These are phyloP conservation scores for Tautogolabrus adspersus DNA, from an alignment of 2,113 vertebrate species.

Conservation along the genomic window DNA sequence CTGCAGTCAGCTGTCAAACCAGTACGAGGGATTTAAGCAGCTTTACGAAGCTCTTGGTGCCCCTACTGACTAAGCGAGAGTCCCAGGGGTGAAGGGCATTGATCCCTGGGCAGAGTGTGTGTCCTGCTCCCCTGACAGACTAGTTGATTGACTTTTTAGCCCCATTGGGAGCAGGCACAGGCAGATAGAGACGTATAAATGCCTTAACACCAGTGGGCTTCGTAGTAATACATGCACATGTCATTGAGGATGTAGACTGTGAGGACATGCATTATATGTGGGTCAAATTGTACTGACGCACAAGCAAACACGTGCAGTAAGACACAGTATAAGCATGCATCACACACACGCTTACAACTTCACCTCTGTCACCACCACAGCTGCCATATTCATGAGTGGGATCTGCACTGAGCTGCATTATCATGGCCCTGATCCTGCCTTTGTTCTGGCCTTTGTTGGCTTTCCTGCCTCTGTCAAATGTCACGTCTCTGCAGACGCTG, in stretches of 20 bases:
- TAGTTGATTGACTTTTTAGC: slow-evolving; percentile 78
- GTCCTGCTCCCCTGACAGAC: slow-evolving; percentile 74
- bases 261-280: slow-evolving; percentile 27
- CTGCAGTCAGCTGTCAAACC: slow-evolving; percentile 70
- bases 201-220: slow-evolving; percentile 51
- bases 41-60: slow-evolving; percentile 60
- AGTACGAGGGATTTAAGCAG: slow-evolving; percentile 70
- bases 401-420: slow-evolving; percentile 65
- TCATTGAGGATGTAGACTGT: slow-evolving; percentile 10
- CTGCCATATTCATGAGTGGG: slow-evolving; percentile 78
- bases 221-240: slow-evolving; percentile 17
- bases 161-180: slow-evolving; percentile 52
- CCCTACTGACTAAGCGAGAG: slow-evolving; percentile 53
- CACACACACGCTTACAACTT: slow-evolving; percentile 25
- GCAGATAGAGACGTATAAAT: slow-evolving; percentile 63
- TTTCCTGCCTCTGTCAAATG: slow-evolving; percentile 80
- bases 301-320: slow-evolving; percentile 28
- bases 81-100: slow-evolving; percentile 72
- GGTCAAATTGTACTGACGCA: slow-evolving; percentile 14
- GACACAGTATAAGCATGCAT: slow-evolving; percentile 26
- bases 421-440: slow-evolving; percentile 66
- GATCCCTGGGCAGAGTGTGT: slow-evolving; percentile 68
- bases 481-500: slow-evolving; percentile 78
- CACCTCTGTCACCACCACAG: slow-evolving; percentile 45
- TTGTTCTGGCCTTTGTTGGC: slow-evolving; percentile 80